Percentiles rank a stretch among this genome's conserved stretches.
These are phyloP conservation scores for Drosophila lacertosa DNA, from an alignment of 1,140 invertebrate genomes.

Conservation along the genomic window DNA sequence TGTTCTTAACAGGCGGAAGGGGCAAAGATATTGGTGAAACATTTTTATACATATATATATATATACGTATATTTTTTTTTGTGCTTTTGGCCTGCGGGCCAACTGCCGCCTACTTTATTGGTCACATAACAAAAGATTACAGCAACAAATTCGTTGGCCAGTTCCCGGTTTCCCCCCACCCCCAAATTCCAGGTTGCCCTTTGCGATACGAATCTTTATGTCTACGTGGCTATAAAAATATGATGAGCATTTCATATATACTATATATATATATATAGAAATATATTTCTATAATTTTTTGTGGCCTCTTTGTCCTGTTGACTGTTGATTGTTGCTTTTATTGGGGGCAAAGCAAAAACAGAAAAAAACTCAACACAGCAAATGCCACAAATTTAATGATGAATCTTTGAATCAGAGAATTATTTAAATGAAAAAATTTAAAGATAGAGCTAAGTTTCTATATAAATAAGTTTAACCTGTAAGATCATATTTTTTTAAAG, in stretches of 20 bases:
- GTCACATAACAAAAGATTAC: slow-evolving; percentile 80
- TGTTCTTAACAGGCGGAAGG: neutral
- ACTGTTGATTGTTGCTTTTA: slow-evolving; percentile 52
- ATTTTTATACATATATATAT: slow-evolving; percentile 31
- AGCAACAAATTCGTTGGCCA: slow-evolving; percentile 51
- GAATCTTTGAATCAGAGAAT: neutral
- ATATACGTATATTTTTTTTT: slow-evolving; percentile 7
- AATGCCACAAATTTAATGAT: slow-evolving; percentile 45
- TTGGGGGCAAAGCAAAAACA: slow-evolving; percentile 6
- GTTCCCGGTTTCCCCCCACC: neutral
- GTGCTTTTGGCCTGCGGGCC: slow-evolving; percentile 44
- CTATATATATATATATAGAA: slow-evolving; percentile 16
- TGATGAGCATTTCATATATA: slow-evolving; percentile 73
- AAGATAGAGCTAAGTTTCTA: no score
- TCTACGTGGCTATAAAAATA: slow-evolving; percentile 77
- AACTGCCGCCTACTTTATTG: slow-evolving; percentile 75
- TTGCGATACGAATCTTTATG: slow-evolving; percentile 69
- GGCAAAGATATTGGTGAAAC: neutral
- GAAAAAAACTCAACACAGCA: slow-evolving; percentile 13
- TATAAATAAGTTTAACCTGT: no score
- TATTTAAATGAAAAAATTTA: no score
- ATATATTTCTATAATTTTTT: slow-evolving; percentile 38
- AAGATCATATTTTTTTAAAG: no score
- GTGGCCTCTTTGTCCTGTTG: slow-evolving; percentile 21
- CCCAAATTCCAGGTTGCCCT: slow-evolving; percentile 4